Evolutionary conservation across 2,113 vertebrate species (phyloP), one percentile per base, ranked within the genome.

Genomic region (human (Homo sapiens)): DNA sequence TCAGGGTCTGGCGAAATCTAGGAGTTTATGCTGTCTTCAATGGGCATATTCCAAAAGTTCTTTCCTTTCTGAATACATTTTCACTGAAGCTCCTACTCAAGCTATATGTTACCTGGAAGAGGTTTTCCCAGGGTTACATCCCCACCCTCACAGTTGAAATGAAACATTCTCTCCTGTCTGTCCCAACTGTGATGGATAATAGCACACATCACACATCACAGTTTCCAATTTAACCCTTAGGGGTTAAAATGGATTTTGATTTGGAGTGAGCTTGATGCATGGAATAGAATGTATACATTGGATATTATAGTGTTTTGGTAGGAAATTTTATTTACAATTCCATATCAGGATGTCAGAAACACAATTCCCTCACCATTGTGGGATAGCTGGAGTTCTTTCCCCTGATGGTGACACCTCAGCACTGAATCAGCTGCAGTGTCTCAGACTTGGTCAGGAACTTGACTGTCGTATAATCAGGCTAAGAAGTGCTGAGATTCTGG

Each of bases 51-150:
- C 27, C 40, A 25, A 89, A 96, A 59, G 66, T 87, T 72, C 9
- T 66, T 94, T 72, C 40, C 70, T 81, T 97, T 66, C 50, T 81
- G 55, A 73, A n/a, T 72, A 17, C 50, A 45, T 92, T 76, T 96
- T 91, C 48, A 40, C n/a, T 61, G 48, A 72, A 35, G 30, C 66
- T 52, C 70, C 45, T 85, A n/a, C 17, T 93, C 43, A 59, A 45
- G 43, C 70, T 72, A 2, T 55, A 30, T 81, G 43, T 85, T 90
- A 38, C 25, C 38, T 78, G 64, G 59, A 40, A 94, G 64, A 68
- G 64, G 25, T 75, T 52, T 86, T 73, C 23, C 13, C 38, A 92
- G 66, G 75, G 22, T 59, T 64, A 40, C 12, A 59, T 40, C 30
- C 64, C 35, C 25, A 38, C 66, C 32, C 9, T 85, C 30, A 52